These are phyloP conservation scores for Antrozous pallidus DNA, from an alignment of 2,797 vertebrate species.

Conservation along the genomic window DNA sequence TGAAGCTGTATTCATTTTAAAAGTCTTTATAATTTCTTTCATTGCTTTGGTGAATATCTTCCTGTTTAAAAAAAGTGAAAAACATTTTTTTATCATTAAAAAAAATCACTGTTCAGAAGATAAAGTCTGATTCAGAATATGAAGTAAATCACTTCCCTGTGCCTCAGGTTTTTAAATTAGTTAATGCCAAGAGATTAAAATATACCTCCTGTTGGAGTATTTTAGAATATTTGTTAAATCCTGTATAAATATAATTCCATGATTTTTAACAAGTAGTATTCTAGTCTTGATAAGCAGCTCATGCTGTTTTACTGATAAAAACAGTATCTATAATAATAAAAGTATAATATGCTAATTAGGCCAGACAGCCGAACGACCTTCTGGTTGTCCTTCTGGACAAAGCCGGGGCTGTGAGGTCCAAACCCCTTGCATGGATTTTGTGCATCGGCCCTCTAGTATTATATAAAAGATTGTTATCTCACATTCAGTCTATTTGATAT, in stretches of 20 bases:
- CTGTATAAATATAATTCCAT: neutral
- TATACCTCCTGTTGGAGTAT: neutral
- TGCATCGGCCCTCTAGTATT: too few relatives aligned
- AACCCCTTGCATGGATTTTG: too few relatives aligned
- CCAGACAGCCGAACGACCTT: too few relatives aligned
- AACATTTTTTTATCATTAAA: conserved; percentile 26
- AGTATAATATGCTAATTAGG: too few relatives aligned
- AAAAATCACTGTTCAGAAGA: conserved; percentile 12
- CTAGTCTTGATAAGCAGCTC: neutral
- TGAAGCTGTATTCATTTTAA: conserved; percentile 73
- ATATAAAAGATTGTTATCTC: neutral
- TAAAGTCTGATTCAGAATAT: conserved; percentile 28
- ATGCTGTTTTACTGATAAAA: conserved; percentile 3
- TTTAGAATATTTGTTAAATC: conserved; percentile 53
- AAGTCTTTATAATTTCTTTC: conserved; percentile 76
- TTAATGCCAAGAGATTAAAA: conserved; percentile 43
- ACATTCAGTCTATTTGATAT: neutral
- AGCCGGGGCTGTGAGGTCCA: too few relatives aligned
- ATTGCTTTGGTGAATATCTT: conserved; percentile 68
- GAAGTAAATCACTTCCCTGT: conserved; percentile 29
- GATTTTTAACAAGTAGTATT: conserved; percentile 32
- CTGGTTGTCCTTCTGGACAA: too few relatives aligned
- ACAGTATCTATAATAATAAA: neutral
- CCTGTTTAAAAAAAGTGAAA: conserved; percentile 29
- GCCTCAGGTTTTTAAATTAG: conserved; percentile 7